Base-by-base conservation (phyloP, 1,140 invertebrate species). In the Acyrthosiphon pisum region DNA sequence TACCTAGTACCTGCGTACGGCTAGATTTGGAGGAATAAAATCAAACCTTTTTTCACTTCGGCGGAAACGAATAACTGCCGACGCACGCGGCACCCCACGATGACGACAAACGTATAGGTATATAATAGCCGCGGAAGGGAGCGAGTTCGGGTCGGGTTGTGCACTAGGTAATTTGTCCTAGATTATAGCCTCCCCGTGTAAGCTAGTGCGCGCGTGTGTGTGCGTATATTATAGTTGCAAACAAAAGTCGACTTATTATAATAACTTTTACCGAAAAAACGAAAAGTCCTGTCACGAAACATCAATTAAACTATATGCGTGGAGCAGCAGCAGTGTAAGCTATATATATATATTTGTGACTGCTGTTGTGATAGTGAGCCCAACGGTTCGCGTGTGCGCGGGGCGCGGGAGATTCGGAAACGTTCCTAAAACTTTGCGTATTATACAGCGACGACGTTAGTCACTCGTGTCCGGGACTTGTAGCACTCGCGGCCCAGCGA, bases 231-330 rank as follows among this genome's bases (percentile, higher is more conserved):
- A 48, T 60, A 60, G 37, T 90, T 60, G 4, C 56, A n/a, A 90
- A 60, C 53, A 44, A 60, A 90, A 44, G 89, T 90, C 37, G 89
- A 90, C 53, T 90, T 90, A n/a, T 68, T 68, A n/a, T 90, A 68
- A 90, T 60, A 44, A 90, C 89, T 90, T 90, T 90, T 68, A 60
- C 23, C 53, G 37, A 90, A 90, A 90, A 90, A 90, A 90, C 53
- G 53, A 44, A 90, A 90, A 68, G 37, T 56, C n/a, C 88, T 56
- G 88, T 90, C 89, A 90, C 89, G 89, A 90, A 90, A 90, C 89
- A 90, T 90, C 89, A 90, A 90, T 90, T 90, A 90, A 90, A 90
- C 37, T 60, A 37, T 46, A 48, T 44, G 89, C 37, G 35, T n/a
- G 46, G 30, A 35, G 46, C 30, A 18, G 46, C 30, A 7, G 41